Conservation (phyloP, 1,140 invertebrate genomes). For the Formica selysi region DNA sequence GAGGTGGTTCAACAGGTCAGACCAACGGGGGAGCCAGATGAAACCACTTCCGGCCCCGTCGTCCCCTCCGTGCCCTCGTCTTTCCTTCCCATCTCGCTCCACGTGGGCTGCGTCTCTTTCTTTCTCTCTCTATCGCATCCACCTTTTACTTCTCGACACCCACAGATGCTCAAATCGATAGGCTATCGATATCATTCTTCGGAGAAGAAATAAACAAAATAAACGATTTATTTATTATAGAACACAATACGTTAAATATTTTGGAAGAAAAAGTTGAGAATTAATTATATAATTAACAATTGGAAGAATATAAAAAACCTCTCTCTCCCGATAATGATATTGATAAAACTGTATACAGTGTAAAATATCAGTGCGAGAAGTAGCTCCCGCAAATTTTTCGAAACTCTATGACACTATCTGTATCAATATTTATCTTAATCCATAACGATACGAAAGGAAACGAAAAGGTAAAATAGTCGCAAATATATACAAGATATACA, state of each 20-base stretch:
- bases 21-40: slow-evolving; percentile 85
- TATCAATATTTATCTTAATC: background rate
- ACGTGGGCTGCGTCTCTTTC: slow-evolving; percentile 5
- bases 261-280: background rate
- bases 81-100: slow-evolving; percentile 24
- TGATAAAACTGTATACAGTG: too few species aligned
- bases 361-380: background rate
- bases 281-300: background rate
- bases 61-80: slow-evolving; percentile 14
- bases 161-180: slow-evolving; percentile 20
- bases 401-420: too few species aligned
- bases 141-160: background rate
- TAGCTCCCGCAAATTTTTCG: background rate
- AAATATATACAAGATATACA: background rate
- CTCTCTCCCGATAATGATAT: too few species aligned
- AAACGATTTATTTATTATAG: background rate
- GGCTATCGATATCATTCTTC: slow-evolving; percentile 3
- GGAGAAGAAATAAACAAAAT: background rate
- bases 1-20: slow-evolving; percentile 87
- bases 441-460: background rate
- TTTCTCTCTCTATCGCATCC: background rate
- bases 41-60: slow-evolving; percentile 84
- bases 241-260: background rate
- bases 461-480: background rate
- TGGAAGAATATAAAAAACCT: background rate